Evolutionary conservation across 2,888 invertebrate species (phyloP).

Genomic region (Nemoura dubitans): DNA sequence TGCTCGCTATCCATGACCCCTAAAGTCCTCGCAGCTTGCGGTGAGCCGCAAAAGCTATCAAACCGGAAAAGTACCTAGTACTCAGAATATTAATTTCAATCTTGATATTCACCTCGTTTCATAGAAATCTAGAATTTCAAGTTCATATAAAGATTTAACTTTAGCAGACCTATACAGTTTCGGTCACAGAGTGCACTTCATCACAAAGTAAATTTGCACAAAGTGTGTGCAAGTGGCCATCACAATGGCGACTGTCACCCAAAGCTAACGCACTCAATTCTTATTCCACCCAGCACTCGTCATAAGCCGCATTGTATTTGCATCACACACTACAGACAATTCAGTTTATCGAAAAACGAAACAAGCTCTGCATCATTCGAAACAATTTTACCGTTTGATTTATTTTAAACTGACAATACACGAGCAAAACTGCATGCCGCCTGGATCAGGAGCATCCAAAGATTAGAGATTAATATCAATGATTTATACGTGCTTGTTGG

Average conservation of each 20-base stretch:
- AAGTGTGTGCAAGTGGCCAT: background rate
- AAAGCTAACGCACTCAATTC: background rate
- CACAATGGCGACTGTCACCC: background rate
- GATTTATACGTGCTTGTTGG: conserved; percentile 7
- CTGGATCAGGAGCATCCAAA: background rate
- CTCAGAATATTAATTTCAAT: background rate
- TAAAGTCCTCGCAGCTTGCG: background rate
- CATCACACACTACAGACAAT: background rate
- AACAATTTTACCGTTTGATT: conserved; percentile 4
- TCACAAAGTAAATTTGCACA: background rate
- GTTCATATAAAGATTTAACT: no score
- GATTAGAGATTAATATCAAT: background rate
- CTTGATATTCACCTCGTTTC: background rate
- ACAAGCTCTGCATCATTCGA: background rate
- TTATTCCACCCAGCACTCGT: background rate
- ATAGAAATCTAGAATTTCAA: background rate
- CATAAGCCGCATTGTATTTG: background rate
- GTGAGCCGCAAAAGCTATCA: background rate
- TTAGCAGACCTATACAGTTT: no score
- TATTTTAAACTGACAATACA: background rate
- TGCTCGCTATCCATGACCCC: background rate
- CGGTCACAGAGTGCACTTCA: background rate
- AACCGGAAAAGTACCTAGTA: background rate
- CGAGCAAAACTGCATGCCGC: background rate
- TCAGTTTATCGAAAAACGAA: background rate